Conservation (phyloP, 2,888 invertebrate species). For the Drosophila austrosaltans region DNA sequence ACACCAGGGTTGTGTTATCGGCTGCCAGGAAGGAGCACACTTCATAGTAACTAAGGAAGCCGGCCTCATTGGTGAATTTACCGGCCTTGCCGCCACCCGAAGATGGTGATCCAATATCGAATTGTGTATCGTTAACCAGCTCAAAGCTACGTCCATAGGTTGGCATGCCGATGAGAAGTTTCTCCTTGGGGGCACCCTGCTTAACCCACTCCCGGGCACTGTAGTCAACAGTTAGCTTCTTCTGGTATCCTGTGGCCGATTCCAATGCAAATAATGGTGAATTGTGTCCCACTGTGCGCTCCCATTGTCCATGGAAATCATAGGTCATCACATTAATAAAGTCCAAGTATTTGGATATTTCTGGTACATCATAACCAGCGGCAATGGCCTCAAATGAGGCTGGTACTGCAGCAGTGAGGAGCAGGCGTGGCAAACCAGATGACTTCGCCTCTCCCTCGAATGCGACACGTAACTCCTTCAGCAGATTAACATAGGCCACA, state of each 20-base stretch:
- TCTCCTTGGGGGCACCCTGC: constrained; percentile 96
- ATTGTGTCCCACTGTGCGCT: constrained; percentile 95
- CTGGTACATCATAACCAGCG: constrained; percentile 96
- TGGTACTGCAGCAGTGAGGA: constrained; percentile 95
- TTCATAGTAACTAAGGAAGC: constrained; percentile 98
- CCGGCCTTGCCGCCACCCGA: constrained; percentile 94
- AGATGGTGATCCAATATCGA: constrained; percentile 96
- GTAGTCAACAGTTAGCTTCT: constrained; percentile 95
- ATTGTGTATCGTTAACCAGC: constrained; percentile 92
- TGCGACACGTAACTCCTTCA: constrained; percentile 93
- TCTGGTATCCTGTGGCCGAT: constrained; percentile 94
- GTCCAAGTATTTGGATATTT: constrained; percentile 96
- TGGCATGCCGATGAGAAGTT: constrained; percentile 97
- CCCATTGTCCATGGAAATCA: constrained; percentile 98
- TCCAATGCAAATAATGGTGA: constrained; percentile 95
- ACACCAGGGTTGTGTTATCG: constrained; percentile 95
- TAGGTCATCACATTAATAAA: constrained; percentile 98
- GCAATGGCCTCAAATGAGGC: constrained; percentile 97
- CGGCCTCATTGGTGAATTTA: constrained; percentile 95
- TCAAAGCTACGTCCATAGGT: constrained; percentile 97
- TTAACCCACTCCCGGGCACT: constrained; percentile 96
- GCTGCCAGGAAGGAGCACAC: constrained; percentile 95
- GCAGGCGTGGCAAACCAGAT: constrained; percentile 90
- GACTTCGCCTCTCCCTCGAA: constrained; percentile 96
- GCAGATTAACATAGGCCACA: constrained; percentile 91